A percentile compares a stretch with the other conserved stretches of the same genome.
Evolutionary conservation across 2,113 vertebrate genomes (phyloP).

Genomic region (Lates calcarifer): DNA sequence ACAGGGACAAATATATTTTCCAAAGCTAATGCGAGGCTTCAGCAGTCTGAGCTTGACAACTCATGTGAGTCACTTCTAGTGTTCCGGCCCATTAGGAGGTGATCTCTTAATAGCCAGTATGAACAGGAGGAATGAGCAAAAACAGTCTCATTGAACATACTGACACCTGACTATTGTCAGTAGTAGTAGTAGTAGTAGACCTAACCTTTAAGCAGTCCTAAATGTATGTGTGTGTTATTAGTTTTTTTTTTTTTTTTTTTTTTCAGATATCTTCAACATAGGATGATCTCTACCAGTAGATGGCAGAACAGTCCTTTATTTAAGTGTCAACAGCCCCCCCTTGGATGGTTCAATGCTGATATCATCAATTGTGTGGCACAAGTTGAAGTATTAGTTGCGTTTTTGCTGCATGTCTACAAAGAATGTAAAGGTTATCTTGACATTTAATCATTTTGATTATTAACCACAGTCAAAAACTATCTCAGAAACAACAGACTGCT

Average conservation of each 20-base stretch:
- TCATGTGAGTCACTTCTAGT: no score
- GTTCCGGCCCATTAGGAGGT: neutral
- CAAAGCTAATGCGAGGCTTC: no score
- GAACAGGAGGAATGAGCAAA: neutral
- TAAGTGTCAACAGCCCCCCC: no score
- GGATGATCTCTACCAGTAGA: conserved; percentile 47
- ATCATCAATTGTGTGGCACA: neutral
- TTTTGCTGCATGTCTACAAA: neutral
- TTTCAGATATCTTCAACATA: no score
- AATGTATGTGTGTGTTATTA: neutral
- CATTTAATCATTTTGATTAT: neutral
- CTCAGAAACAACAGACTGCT: neutral
- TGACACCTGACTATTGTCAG: no score
- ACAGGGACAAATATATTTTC: neutral
- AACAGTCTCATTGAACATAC: neutral
- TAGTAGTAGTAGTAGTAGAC: no score
- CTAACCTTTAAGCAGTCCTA: neutral
- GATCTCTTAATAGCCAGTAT: neutral
- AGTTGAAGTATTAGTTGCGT: neutral
- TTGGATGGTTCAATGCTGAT: neutral
- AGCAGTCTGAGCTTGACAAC: no score
- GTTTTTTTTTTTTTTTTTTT: no score
- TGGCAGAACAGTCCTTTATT: conserved; percentile 25
- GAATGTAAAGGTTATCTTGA: neutral
- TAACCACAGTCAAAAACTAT: neutral